phyloP scores from a whole-genome alignment of 2,797 vertebrate species.

The Morelia viridis region DNA sequence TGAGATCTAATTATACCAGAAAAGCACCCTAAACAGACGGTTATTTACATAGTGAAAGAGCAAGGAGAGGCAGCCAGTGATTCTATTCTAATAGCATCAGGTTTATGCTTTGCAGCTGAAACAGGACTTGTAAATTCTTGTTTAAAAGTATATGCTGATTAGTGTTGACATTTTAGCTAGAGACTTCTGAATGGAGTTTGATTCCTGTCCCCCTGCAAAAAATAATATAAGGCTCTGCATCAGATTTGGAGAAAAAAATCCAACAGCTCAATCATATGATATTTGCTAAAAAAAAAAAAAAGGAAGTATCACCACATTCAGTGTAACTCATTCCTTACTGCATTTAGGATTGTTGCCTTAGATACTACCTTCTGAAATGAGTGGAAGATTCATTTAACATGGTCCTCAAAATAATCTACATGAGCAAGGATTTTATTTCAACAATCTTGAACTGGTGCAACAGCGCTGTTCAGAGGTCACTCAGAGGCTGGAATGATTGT shows the following conservation, averaged over 20 bases:
- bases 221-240: background rate
- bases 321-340: background rate
- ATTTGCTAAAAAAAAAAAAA: background rate
- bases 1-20: background rate
- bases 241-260: background rate
- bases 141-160: conserved; percentile 30
- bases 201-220: background rate
- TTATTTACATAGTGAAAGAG: conserved; percentile 1
- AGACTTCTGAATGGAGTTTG: background rate
- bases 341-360: background rate
- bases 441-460: background rate
- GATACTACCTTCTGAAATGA: background rate
- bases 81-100: conserved; percentile 38
- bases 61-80: conserved; percentile 44
- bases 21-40: conserved; percentile 38
- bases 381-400: background rate
- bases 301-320: background rate
- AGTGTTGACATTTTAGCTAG: conserved; percentile 44
- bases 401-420: background rate
- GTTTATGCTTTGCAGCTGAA: conserved; percentile 39
- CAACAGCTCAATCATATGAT: background rate
- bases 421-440: background rate
- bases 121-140: conserved; percentile 43
- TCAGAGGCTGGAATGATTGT: conserved; percentile 30
- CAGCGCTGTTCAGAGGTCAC: background rate